Base-by-base conservation (phyloP, 2,888 invertebrate species). In the Mimachlamys varia region DNA sequence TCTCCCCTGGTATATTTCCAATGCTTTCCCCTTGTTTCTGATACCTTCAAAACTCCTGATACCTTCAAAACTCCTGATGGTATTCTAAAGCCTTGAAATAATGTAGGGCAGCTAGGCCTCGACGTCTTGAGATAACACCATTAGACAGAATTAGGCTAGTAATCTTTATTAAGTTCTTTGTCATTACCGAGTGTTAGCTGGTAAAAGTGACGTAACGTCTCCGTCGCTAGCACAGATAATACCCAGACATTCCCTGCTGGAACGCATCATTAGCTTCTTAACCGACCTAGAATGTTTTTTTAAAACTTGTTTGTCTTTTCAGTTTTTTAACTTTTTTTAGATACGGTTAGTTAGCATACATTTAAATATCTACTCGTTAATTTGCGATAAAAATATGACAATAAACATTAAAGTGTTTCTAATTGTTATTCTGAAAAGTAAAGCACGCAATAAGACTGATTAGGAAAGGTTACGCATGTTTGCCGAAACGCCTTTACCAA, bases 61-160 rank as follows among this genome's bases (percentile, higher is more conserved):
- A 19, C 19, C 19, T 12, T 12, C 13, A 53, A 53, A 44, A 44
- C 4, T 44, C 44, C 44, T 44, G 7, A 7, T 44, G 44, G 44
- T 44, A 44, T 53, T 13, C 53, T 53, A 53, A 53, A 53, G 13
- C 53, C 53, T 19, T 19, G 53, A 53, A 53, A 76, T 3, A 7
- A 76, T 7, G 33, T 27, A 27, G 12, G 4, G 62, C 10, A 62
- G 58, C 58, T n/a, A 15, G 7, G 33, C 76, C 15, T 53, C 53
- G 19, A 53, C 76, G 76, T 76, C 76, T 27, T 76, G 1, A 27
- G 76, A 76, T 76, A 76, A 76, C 76, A 33, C 17, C 2, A 76
- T 76, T 76, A 76, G 76, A 76, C 76, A 76, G 76, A 76, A 76
- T 76, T 33, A 76, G 22, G 76, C 76, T 76, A 27, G 33, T 76